phyloP scores from a whole-genome alignment of 92 coral and sea anemone genomes.

The Siderastrea radians region DNA sequence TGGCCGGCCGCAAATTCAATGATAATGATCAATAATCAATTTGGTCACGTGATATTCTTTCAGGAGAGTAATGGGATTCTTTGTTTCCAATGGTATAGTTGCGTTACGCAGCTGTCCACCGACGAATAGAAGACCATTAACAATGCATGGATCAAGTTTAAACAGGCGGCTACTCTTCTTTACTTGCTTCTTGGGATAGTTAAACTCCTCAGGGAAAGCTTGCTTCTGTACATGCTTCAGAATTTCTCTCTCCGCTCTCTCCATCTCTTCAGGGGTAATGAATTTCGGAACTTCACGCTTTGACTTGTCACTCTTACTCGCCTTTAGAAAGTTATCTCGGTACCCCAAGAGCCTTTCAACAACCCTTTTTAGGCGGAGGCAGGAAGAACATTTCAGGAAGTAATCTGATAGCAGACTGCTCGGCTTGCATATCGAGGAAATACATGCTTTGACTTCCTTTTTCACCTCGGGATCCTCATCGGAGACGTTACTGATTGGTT shows the following conservation, averaged over 20 bases:
- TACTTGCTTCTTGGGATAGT: background rate
- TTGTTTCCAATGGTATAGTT: background rate
- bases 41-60: slow-evolving; percentile 1
- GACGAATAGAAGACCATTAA: background rate
- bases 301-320: background rate
- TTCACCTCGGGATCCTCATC: slow-evolving; percentile 22
- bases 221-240: slow-evolving; percentile 23
- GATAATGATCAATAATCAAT: slow-evolving; percentile 10
- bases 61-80: slow-evolving; percentile 12
- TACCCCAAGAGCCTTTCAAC: slow-evolving; percentile 27
- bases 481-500: background rate
- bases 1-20: slow-evolving; percentile 34
- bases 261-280: background rate
- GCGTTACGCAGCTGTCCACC: slow-evolving; percentile 31
- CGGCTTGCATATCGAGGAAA: background rate
- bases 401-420: background rate
- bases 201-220: too few relatives aligned
- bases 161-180: background rate
- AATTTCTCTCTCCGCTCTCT: slow-evolving; percentile 19
- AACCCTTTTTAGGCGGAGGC: slow-evolving; percentile 7
- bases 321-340: slow-evolving; percentile 7
- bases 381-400: slow-evolving; percentile 23
- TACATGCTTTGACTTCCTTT: background rate
- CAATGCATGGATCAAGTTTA: background rate
- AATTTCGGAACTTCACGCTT: background rate